Evolutionary conservation across 2,113 vertebrate species (phyloP).

Genomic region (Noctilio leporinus): DNA sequence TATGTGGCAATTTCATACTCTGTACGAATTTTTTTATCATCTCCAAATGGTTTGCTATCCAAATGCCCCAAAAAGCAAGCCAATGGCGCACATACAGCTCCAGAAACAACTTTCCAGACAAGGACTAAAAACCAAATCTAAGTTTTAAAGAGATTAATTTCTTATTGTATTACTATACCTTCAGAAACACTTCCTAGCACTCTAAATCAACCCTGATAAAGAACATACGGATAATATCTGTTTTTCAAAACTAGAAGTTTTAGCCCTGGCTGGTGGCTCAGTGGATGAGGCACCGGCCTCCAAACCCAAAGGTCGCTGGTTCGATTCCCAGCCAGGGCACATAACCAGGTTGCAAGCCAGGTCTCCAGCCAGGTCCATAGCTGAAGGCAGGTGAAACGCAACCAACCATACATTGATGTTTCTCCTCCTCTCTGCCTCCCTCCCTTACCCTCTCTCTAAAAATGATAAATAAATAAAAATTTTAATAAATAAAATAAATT

Average conservation of each 20-base stretch:
- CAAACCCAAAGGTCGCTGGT: too few species aligned
- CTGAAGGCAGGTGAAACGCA: too few species aligned
- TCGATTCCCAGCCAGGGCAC: too few species aligned
- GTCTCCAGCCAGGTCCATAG: too few species aligned
- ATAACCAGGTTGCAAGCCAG: too few species aligned
- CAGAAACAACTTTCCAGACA: slow-evolving; percentile 9
- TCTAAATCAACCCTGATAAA: background rate
- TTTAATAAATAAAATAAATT: too few species aligned
- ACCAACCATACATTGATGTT: too few species aligned
- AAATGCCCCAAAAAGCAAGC: slow-evolving; percentile 46
- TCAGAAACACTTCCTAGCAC: background rate
- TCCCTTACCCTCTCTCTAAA: too few species aligned
- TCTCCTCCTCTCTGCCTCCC: too few species aligned
- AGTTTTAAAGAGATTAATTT: background rate
- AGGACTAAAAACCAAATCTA: background rate
- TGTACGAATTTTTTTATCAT: background rate
- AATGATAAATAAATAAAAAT: too few species aligned
- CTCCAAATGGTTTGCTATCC: background rate
- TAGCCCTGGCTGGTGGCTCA: background rate
- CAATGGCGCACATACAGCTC: background rate
- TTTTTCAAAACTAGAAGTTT: background rate
- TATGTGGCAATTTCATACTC: background rate
- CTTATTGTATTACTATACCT: background rate
- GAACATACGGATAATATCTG: background rate
- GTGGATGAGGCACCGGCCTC: too few species aligned